These are phyloP conservation scores for Chaenodraco wilsoni DNA, from an alignment of 2,797 vertebrate genomes.

Conservation along the genomic window DNA sequence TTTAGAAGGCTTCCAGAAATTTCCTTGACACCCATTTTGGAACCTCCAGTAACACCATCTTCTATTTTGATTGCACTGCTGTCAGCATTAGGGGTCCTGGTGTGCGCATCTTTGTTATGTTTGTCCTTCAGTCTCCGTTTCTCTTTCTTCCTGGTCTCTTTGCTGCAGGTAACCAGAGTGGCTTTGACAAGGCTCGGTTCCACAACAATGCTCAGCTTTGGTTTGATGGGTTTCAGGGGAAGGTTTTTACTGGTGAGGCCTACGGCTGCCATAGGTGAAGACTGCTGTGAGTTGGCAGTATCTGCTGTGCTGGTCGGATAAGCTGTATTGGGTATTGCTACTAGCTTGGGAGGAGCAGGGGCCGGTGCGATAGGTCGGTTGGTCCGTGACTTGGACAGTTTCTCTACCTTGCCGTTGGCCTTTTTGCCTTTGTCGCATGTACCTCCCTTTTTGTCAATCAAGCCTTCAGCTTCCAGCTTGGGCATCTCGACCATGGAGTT, in stretches of 20 bases:
- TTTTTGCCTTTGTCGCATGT: slow-evolving; percentile 90
- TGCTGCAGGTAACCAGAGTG: slow-evolving; percentile 89
- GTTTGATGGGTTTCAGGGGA: slow-evolving; percentile 95
- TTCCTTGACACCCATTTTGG: slow-evolving; percentile 86
- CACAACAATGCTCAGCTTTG: slow-evolving; percentile 94
- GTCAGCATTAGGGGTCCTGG: slow-evolving; percentile 87
- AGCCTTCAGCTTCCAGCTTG: slow-evolving; percentile 95
- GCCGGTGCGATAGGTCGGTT: slow-evolving; percentile 93
- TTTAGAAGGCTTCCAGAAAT: slow-evolving; percentile 94
- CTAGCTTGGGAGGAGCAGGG: slow-evolving; percentile 93
- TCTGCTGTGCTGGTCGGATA: slow-evolving; percentile 88
- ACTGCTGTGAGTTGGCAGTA: slow-evolving; percentile 81
- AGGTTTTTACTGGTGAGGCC: slow-evolving; percentile 94
- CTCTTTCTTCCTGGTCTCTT: slow-evolving; percentile 96
- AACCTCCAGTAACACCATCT: slow-evolving; percentile 51
- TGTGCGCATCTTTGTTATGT: slow-evolving; percentile 87
- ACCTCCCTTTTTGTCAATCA: slow-evolving; percentile 93
- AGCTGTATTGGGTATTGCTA: slow-evolving; percentile 92
- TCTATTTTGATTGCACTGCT: slow-evolving; percentile 76
- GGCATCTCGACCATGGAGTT: slow-evolving; percentile 93
- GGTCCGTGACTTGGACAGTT: slow-evolving; percentile 93
- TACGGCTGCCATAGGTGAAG: slow-evolving; percentile 88
- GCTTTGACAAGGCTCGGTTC: slow-evolving; percentile 92
- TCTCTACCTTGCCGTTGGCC: slow-evolving; percentile 91
- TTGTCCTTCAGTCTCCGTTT: slow-evolving; percentile 95